Base-by-base conservation (phyloP, 2,113 vertebrate species). In the Channa argus region DNA sequence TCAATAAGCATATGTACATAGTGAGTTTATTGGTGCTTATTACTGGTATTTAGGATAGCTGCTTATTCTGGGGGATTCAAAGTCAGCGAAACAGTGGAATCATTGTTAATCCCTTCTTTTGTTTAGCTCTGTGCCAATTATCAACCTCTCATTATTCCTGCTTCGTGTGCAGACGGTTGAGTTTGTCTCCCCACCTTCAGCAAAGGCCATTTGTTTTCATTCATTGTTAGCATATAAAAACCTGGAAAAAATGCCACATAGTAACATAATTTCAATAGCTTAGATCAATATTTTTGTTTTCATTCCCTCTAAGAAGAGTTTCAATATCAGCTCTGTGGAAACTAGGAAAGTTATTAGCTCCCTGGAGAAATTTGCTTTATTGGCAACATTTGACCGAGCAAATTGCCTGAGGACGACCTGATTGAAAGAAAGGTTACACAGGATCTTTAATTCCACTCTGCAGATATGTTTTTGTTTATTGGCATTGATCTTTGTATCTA, bases 1-100 rank as follows among this genome's bases (percentile, higher is more conserved):
- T 69, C 61, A 13, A 49, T 59, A 68, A 59, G 52, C 55, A 64
- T 45, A 8, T 6, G 11, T 53, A 68, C 38, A 33, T 39, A 54
- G 15, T 50, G 36, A 34, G 13, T 6, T 41, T 5, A 36, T 15
- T 34, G n/a, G 15, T 37, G 39, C 52, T 33, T 39, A 7, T 24
- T 36, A 45, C 52, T 39, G 36, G 41, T 50, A 1, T 45, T 38
- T 34, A 13, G 53, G 7, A 51, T 3, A 2, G 33, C 33, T 43
- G 53, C 12, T 15, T 13, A 15, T 59, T 59, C 45, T 8, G 4
- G 69, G 8, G 43, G 58, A 69, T 64, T 71, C 24, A 24, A 62
- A 5, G 36, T 38, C 51, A 11, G 49, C 24, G 44, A 54, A 47
- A 47, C 49, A 11, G 50, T 1, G 12, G 53, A 61, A 24, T 24